A percentile compares a stretch with the other conserved stretches of the same genome.
Conservation (phyloP, 2,113 vertebrate species). For the Pseudorectes ferrugineus region DNA sequence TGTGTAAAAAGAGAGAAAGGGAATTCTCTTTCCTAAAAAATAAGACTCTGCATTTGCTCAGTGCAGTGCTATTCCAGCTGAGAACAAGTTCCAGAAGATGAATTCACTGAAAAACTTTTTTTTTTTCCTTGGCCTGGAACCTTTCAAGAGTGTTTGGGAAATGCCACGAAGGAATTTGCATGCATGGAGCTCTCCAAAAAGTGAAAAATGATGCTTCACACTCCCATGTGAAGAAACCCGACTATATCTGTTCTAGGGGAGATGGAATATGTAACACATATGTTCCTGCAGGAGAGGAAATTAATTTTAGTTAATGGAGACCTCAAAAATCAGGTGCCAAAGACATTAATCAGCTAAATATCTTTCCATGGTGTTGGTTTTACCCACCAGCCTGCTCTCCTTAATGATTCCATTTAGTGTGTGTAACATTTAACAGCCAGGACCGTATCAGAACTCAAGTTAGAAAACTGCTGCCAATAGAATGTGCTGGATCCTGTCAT, state of each 20-base stretch:
- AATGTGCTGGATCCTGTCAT: not conserved
- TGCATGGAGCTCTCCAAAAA: not conserved
- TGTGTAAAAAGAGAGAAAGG: not conserved
- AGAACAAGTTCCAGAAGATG: not conserved
- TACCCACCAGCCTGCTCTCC: not conserved
- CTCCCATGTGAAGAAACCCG: not conserved
- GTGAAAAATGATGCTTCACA: not conserved
- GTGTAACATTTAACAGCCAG: not conserved
- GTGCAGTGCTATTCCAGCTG: not conserved
- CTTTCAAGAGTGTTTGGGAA: slow-evolving; percentile 4
- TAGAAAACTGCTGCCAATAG: not conserved
- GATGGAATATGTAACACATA: not conserved
- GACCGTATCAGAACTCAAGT: not conserved
- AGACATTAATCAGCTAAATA: slow-evolving; percentile 42
- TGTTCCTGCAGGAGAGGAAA: not conserved
- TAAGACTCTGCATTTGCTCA: not conserved
- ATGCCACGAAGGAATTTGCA: not conserved
- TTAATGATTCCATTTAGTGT: slow-evolving; percentile 31
- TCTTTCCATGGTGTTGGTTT: slow-evolving; percentile 16
- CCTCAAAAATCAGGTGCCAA: slow-evolving; percentile 49
- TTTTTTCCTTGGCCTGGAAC: not conserved
- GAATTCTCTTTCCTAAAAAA: not conserved
- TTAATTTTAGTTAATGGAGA: slow-evolving; percentile 51
- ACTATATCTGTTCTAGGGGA: not conserved
- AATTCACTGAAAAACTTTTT: not conserved